A percentile compares a stretch with the other conserved stretches of the same genome.
These are phyloP conservation scores for Ploceus nigricollis DNA, from an alignment of 2,113 vertebrate species.

Conservation along the genomic window DNA sequence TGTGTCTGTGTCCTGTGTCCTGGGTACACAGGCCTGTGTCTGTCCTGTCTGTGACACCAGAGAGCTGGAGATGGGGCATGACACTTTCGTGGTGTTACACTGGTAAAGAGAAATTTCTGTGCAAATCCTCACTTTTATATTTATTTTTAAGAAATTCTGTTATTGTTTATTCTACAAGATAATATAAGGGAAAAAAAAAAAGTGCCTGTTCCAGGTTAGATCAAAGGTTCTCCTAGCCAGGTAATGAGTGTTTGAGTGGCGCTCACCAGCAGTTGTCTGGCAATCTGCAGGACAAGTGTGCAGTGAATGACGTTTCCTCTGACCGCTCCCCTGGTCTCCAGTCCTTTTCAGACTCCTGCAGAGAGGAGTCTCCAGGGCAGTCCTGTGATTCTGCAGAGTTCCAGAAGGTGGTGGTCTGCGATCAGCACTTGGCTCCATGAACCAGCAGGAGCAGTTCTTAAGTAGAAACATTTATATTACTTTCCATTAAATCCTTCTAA, in stretches of 20 bases:
- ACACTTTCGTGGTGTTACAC: rapidly evolving
- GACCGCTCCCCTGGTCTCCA: neutral
- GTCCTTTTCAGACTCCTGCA: neutral
- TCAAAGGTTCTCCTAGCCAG: neutral
- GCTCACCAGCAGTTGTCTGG: neutral
- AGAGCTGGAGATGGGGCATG: neutral
- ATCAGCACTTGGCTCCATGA: neutral
- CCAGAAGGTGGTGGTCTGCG: constrained; percentile 55
- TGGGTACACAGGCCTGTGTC: neutral
- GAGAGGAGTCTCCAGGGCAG: rapidly evolving
- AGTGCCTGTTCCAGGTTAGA: neutral
- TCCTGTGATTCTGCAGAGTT: neutral
- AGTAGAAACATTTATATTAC: neutral
- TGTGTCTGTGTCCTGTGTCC: neutral
- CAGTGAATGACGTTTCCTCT: neutral
- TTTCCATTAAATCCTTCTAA: neutral
- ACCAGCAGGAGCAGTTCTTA: neutral
- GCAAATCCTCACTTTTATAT: neutral
- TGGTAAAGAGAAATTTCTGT: neutral
- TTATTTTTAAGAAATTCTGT: neutral
- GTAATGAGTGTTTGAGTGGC: neutral
- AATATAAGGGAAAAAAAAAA: neutral
- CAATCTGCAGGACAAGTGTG: neutral
- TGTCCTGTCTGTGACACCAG: rapidly evolving
- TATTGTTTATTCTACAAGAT: neutral